These are phyloP conservation scores for Cerastis rubricosa DNA, from an alignment of 2,888 invertebrate species.

Conservation along the genomic window DNA sequence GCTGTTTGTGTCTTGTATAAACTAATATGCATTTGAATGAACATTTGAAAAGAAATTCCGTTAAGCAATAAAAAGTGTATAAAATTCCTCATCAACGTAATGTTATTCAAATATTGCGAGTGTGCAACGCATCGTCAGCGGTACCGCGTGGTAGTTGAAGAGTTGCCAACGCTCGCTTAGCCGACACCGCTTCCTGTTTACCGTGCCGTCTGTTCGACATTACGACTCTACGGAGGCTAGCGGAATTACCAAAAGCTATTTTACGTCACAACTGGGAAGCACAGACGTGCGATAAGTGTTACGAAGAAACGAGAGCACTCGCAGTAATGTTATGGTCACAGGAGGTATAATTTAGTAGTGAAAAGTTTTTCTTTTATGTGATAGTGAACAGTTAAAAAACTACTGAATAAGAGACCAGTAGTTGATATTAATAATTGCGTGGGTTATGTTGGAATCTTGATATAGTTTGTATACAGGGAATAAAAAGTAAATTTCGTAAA, in stretches of 20 bases:
- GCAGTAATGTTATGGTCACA: slow-evolving; percentile 31
- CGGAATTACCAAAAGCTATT: slow-evolving; percentile 71
- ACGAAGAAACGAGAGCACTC: slow-evolving; percentile 48
- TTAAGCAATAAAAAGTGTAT: slow-evolving; percentile 24
- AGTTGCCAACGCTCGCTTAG: slow-evolving; percentile 84
- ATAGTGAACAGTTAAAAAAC: not conserved
- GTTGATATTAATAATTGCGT: not conserved
- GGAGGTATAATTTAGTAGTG: slow-evolving; percentile 33
- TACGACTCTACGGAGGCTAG: slow-evolving; percentile 69
- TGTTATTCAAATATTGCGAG: slow-evolving; percentile 58
- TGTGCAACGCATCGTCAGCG: slow-evolving; percentile 66
- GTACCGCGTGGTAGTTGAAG: slow-evolving; percentile 84
- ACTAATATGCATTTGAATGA: slow-evolving; percentile 14
- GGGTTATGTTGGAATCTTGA: slow-evolving; percentile 20
- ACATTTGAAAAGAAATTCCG: slow-evolving; percentile 2
- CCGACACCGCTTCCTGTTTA: slow-evolving; percentile 86
- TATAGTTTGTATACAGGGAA: slow-evolving; percentile 19
- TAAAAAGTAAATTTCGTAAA: slow-evolving; percentile 54
- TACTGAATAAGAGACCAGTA: not conserved
- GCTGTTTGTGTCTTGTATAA: not conserved
- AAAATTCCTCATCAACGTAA: slow-evolving; percentile 54
- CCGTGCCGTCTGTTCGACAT: slow-evolving; percentile 76
- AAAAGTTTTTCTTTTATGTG: not conserved
- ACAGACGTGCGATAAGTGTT: slow-evolving; percentile 45
- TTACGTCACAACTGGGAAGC: slow-evolving; percentile 66